phyloP scores from a whole-genome alignment of 64 coral and sea anemone genomes.

The Catalaphyllia jardinei region DNA sequence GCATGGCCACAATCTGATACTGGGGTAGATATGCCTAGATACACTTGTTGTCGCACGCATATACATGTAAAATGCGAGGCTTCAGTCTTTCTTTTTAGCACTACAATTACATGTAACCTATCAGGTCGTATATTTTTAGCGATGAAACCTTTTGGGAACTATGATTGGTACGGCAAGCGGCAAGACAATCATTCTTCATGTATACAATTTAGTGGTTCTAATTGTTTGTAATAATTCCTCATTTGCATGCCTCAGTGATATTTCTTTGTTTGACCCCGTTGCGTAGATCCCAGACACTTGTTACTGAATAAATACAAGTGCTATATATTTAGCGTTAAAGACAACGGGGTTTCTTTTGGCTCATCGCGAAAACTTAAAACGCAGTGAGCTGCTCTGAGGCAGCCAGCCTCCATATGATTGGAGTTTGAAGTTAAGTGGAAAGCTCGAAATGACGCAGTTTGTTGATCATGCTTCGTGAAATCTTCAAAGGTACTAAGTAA shows the following conservation, averaged over 20 bases:
- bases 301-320: neutral
- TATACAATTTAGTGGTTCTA: neutral
- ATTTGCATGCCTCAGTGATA: neutral
- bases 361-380: too few relatives aligned
- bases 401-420: too few relatives aligned
- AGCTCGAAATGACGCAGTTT: neutral
- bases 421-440: too few relatives aligned
- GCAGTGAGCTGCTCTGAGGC: too few relatives aligned
- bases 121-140: too few relatives aligned
- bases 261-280: neutral
- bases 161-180: neutral
- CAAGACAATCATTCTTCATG: neutral
- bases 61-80: too few relatives aligned
- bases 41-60: too few relatives aligned
- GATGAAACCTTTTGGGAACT: neutral
- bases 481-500: neutral
- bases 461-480: neutral
- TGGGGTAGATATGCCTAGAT: too few relatives aligned
- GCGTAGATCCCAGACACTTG: neutral
- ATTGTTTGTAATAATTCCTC: neutral
- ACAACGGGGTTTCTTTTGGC: neutral
- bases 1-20: too few relatives aligned
- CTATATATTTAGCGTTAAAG: neutral
- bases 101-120: too few relatives aligned
- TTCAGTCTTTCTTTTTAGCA: too few relatives aligned